Percentiles rank a stretch among this genome's conserved stretches.
These are phyloP conservation scores for Chionodraco myersi DNA, from an alignment of 2,113 vertebrate species.

Conservation along the genomic window DNA sequence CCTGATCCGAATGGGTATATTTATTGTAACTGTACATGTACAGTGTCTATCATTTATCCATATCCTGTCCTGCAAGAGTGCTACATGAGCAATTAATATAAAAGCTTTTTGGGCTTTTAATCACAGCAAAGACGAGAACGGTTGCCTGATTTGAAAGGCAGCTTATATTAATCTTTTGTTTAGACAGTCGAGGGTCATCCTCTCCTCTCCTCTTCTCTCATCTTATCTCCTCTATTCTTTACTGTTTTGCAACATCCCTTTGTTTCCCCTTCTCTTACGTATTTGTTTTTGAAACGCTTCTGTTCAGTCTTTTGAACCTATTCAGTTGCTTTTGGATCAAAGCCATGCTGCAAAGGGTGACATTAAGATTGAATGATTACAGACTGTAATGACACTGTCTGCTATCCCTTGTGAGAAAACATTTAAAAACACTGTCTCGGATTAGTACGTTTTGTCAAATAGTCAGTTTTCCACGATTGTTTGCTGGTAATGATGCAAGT, in stretches of 20 bases:
- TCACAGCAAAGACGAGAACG: slow-evolving; percentile 68
- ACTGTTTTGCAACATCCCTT: neutral
- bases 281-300: neutral
- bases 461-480: slow-evolving; percentile 18
- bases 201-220: slow-evolving; percentile 3
- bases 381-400: neutral
- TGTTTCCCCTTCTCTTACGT: slow-evolving; percentile 3
- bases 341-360: neutral
- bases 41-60: slow-evolving; percentile 39
- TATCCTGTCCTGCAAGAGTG: slow-evolving; percentile 21
- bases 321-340: slow-evolving; percentile 26
- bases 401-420: slow-evolving; percentile 6
- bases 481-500: slow-evolving; percentile 27
- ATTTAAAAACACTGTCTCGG: slow-evolving; percentile 1
- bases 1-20: slow-evolving; percentile 46
- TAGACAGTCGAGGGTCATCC: slow-evolving; percentile 41
- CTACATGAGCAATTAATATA: slow-evolving; percentile 61
- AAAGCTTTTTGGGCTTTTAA: slow-evolving; percentile 61
- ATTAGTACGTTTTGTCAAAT: neutral
- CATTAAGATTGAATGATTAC: slow-evolving; percentile 22
- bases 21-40: slow-evolving; percentile 25
- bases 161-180: slow-evolving; percentile 72
- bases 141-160: slow-evolving; percentile 67
- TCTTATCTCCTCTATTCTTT: neutral
- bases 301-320: slow-evolving; percentile 16